phyloP scores from a whole-genome alignment of 2,113 vertebrate species.

The Ictidomys tridecemlineatus region DNA sequence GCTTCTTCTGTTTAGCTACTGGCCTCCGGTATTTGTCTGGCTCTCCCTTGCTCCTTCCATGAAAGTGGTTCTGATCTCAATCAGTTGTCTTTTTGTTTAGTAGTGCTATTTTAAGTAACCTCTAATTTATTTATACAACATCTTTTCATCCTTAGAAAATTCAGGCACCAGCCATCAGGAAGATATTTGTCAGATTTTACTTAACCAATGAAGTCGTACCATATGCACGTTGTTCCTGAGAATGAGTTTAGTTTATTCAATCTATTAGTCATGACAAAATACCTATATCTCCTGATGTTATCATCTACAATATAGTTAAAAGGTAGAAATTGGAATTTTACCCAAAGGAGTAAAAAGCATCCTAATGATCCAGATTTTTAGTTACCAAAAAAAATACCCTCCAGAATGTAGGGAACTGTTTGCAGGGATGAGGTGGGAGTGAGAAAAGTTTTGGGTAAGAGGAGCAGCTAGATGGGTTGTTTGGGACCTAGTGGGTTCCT shows the following conservation, averaged over 20 bases:
- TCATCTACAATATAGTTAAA: neutral
- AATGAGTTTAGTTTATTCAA: neutral
- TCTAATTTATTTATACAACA: neutral
- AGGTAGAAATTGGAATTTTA: constrained; percentile 43
- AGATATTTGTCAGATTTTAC: neutral
- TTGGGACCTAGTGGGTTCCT: neutral
- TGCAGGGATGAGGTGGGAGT: neutral
- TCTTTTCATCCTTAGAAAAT: constrained; percentile 3
- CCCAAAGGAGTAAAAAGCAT: neutral
- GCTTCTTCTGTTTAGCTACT: neutral
- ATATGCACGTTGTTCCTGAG: neutral
- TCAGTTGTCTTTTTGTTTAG: neutral
- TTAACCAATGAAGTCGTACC: neutral
- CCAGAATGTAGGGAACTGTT: neutral
- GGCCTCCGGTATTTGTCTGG: neutral
- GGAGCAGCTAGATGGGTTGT: neutral
- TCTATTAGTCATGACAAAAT: constrained; percentile 6
- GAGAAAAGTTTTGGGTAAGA: neutral
- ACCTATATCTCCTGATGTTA: neutral
- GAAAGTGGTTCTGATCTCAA: neutral
- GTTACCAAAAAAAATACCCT: neutral
- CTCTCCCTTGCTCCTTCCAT: neutral
- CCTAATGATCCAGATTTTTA: neutral
- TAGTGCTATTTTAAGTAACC: neutral
- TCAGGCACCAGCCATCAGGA: neutral